Conservation (phyloP, 2,888 invertebrate species). For the Cosmia pyralina region DNA sequence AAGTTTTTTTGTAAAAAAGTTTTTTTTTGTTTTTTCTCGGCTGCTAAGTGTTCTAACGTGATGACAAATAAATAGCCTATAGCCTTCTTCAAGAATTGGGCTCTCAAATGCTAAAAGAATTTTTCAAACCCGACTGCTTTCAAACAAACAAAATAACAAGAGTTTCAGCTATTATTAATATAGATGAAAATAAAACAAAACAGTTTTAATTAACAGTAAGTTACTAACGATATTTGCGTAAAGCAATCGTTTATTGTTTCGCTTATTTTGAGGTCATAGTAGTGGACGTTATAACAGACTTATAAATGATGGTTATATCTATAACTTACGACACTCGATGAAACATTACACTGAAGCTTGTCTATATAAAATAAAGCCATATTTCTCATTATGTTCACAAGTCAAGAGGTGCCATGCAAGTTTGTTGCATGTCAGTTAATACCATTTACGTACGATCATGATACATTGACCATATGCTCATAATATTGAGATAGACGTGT, state of each 20-base stretch:
- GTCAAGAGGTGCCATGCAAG: conserved; percentile 31
- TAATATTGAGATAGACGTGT: conserved; percentile 29
- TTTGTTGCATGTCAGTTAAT: conserved; percentile 22
- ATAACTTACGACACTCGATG: neutral
- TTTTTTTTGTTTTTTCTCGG: no score
- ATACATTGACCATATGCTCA: conserved; percentile 19
- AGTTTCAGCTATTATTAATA: no score
- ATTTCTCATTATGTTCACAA: conserved; percentile 38
- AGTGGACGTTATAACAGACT: neutral
- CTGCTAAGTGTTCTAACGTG: no score
- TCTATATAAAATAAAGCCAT: conserved; percentile 10
- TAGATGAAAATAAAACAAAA: neutral
- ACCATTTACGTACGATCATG: conserved; percentile 33
- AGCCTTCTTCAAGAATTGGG: no score
- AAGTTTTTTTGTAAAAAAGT: no score
- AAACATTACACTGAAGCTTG: neutral
- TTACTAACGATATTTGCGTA: neutral
- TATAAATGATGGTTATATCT: neutral
- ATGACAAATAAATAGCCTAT: no score
- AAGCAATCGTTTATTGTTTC: neutral
- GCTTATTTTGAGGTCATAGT: neutral
- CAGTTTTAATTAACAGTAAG: neutral
- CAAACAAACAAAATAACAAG: no score
- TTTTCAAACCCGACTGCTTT: no score
- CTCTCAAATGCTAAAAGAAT: no score